Evolutionary conservation across 2,113 vertebrate genomes (phyloP).

Genomic region (Diphyllodes magnificus): DNA sequence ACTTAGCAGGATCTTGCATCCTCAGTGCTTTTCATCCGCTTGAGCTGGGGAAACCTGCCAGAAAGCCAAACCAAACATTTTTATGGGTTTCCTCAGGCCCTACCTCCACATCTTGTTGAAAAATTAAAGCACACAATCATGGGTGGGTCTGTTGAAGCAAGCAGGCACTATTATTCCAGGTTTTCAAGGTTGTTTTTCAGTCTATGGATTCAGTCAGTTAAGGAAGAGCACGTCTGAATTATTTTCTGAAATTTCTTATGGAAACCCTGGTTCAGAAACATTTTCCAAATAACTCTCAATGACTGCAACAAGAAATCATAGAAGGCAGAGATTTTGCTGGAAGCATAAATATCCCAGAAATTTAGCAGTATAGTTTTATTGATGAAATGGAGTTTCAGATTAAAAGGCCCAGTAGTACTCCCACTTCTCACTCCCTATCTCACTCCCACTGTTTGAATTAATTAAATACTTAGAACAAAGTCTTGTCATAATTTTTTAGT

Average conservation of each 20-base stretch:
- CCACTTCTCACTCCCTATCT: not conserved
- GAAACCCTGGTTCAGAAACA: not conserved
- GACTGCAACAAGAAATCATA: not conserved
- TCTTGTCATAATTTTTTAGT: not conserved
- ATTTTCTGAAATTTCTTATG: not conserved
- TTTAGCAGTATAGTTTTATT: not conserved
- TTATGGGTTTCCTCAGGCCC: slow-evolving; percentile 63
- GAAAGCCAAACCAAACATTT: slow-evolving; percentile 75
- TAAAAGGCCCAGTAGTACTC: not conserved
- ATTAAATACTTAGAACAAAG: not conserved
- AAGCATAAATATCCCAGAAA: not conserved
- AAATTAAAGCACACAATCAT: slow-evolving; percentile 60
- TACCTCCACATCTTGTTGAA: slow-evolving; percentile 55
- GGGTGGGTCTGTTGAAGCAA: slow-evolving; percentile 38
- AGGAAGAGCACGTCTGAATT: not conserved
- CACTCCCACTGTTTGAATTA: not conserved
- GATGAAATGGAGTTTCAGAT: not conserved
- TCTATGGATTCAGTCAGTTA: not conserved
- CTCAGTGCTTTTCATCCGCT: slow-evolving; percentile 34
- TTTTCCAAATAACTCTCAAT: not conserved
- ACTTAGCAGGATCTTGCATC: slow-evolving; percentile 47
- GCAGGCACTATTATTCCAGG: slow-evolving; percentile 29
- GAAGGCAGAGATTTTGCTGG: not conserved
- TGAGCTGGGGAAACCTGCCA: slow-evolving; percentile 43
- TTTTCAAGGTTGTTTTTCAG: slow-evolving; percentile 31